Base-by-base conservation (phyloP, 1,140 invertebrate species). In the Sesamia nonagrioides region DNA sequence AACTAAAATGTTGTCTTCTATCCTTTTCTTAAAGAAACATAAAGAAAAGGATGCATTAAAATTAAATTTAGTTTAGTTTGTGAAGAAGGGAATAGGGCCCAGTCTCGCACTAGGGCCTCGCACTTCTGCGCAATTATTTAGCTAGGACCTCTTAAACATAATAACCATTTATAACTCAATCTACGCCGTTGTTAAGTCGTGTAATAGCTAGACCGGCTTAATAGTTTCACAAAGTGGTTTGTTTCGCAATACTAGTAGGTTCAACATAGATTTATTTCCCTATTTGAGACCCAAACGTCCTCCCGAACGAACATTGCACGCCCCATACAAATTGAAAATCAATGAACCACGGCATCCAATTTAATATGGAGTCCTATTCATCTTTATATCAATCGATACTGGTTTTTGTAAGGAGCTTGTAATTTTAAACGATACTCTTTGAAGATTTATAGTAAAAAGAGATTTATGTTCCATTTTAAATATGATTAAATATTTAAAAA, bases 301-400 rank as follows among this genome's bases (percentile, higher is more conserved):
- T 82, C 78, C 77, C 83, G 71, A 76, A 76, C 63, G 71, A 75
- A 77, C 74, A 80, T 80, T 84, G 82, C 85, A 86, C 83, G 86
- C 80, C 84, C 83, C 82, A 84, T 88, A 89, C 89, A 92, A 95
- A 95, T 95, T 95, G 94, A 95, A 93, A 95, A 94, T 92, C 95
- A 95, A 95, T 95, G 94, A 94, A 95, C 92, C 94, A 89, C 92
- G 89, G 93, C 94, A 95, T 95, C 95, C 95, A 95, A 95, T 95
- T 95, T 95, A 94, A 94, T 94, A 95, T 95, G 91, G 93, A 95
- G 93, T 94, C 89, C 90, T 92, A 95, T 95, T 91, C 83, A 83
- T 83, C 78, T 80, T 80, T 17, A 56, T 56, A 72, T 72, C 69
- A 72, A 50, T 56, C 63, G 50, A 48, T 69, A 50, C 66, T 27